These are phyloP conservation scores for Scolopax bukidnonensis DNA, from an alignment of 2,797 vertebrate genomes.

Conservation along the genomic window DNA sequence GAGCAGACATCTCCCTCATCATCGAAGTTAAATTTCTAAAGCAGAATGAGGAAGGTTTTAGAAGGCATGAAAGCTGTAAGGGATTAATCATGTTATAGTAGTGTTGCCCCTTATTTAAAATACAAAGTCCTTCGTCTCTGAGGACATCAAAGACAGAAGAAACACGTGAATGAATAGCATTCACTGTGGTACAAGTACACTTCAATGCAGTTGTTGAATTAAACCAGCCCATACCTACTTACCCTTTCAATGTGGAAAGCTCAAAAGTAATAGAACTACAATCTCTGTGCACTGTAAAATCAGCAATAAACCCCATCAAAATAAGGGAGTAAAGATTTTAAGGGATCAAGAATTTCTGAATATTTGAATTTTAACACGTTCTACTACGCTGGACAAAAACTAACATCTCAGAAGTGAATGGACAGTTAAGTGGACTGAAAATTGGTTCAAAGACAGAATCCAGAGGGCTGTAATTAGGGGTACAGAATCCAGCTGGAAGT, in stretches of 20 bases:
- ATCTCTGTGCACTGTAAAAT: background rate
- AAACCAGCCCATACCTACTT: background rate
- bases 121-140: background rate
- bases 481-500: too few relatives aligned
- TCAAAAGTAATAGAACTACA: background rate
- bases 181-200: background rate
- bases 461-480: too few relatives aligned
- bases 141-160: background rate
- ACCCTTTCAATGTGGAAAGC: background rate
- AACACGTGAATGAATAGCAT: background rate
- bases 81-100: constrained; percentile 33
- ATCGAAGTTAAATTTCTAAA: constrained; percentile 28
- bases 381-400: background rate
- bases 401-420: background rate
- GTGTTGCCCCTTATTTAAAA: constrained; percentile 40
- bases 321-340: background rate
- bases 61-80: constrained; percentile 47
- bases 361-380: background rate
- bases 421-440: too few relatives aligned
- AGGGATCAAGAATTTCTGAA: background rate
- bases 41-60: constrained; percentile 25
- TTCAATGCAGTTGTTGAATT: background rate
- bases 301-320: background rate
- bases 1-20: background rate
- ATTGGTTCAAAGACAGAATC: too few relatives aligned